These are phyloP conservation scores for Brachionus sp. DNA, from an alignment of 1,140 invertebrate genomes.

Conservation along the genomic window DNA sequence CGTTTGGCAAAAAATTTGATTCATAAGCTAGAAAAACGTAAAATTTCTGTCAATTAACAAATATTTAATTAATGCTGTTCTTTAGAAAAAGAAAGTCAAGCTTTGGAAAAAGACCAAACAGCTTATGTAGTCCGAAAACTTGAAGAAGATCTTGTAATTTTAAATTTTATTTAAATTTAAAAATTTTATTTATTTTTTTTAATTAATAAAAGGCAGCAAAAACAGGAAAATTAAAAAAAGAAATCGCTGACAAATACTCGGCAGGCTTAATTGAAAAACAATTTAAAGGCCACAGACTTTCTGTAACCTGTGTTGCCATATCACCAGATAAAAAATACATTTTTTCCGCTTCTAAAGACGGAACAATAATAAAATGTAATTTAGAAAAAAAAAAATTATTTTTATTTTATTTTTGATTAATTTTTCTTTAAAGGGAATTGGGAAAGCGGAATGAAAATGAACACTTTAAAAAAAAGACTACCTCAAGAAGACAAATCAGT, in stretches of 20 bases:
- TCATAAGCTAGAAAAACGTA: constrained; percentile 66
- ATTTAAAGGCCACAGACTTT: constrained; percentile 65
- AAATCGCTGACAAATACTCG: constrained; percentile 39
- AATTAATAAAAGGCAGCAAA: constrained; percentile 66
- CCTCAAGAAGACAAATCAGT: constrained; percentile 53
- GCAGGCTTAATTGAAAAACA: constrained; percentile 50
- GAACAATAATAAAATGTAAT: constrained; percentile 78
- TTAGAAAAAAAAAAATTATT: constrained; percentile 9
- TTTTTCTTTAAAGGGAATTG: constrained; percentile 62
- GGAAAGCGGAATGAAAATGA: constrained; percentile 58
- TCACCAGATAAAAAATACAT: constrained; percentile 71
- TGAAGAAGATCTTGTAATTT: constrained; percentile 71
- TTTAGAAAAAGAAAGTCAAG: constrained; percentile 68
- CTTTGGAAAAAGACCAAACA: constrained; percentile 64
- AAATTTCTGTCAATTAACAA: constrained; percentile 40
- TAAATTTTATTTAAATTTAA: neutral
- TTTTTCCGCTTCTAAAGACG: constrained; percentile 82
- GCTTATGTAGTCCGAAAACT: constrained; percentile 65
- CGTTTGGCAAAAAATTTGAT: constrained; percentile 82
- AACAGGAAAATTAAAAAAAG: constrained; percentile 65
- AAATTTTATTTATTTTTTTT: constrained; percentile 4
- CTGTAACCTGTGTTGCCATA: constrained; percentile 77
- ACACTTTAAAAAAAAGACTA: constrained; percentile 57
- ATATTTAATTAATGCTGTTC: constrained; percentile 22
- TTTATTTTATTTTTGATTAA: neutral